These are phyloP conservation scores for Gari tellinella DNA, from an alignment of 2,888 invertebrate genomes.

Conservation along the genomic window DNA sequence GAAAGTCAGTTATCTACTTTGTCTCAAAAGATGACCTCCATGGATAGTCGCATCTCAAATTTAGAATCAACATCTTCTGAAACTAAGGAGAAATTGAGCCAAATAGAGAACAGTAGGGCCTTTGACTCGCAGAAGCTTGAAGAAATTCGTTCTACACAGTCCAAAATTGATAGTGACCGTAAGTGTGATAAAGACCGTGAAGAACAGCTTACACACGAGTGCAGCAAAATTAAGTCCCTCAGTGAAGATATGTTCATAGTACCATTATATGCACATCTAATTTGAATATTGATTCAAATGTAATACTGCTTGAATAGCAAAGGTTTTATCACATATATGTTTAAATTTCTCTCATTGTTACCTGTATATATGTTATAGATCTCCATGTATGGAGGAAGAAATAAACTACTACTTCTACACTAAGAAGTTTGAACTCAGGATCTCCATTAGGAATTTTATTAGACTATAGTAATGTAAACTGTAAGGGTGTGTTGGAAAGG, in stretches of 20 bases:
- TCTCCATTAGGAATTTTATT: no score
- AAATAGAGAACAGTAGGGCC: constrained; percentile 8
- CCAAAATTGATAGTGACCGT: background rate
- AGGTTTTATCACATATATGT: no score
- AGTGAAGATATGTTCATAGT: constrained; percentile 21
- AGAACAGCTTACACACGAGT: constrained; percentile 2
- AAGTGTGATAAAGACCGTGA: constrained; percentile 4
- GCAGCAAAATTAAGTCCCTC: background rate
- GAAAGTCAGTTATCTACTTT: constrained; percentile 5
- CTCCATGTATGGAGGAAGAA: no score
- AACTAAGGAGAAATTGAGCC: background rate
- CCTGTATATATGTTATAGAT: no score
- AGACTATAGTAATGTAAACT: no score
- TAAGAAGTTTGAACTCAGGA: no score
- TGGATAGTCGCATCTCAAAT: constrained; percentile 4
- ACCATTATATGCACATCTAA: constrained; percentile 22
- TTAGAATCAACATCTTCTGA: background rate
- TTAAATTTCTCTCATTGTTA: no score
- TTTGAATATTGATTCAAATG: no score
- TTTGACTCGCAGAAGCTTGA: constrained; percentile 18
- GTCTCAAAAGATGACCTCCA: constrained; percentile 3
- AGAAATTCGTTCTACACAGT: constrained; percentile 8
- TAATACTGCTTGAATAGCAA: no score
- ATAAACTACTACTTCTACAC: no score
- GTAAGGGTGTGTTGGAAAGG: background rate